A percentile compares a stretch with the other conserved stretches of the same genome.
phyloP scores from a whole-genome alignment of 2,888 invertebrate genomes.

The Drosophila parthenogenetica region DNA sequence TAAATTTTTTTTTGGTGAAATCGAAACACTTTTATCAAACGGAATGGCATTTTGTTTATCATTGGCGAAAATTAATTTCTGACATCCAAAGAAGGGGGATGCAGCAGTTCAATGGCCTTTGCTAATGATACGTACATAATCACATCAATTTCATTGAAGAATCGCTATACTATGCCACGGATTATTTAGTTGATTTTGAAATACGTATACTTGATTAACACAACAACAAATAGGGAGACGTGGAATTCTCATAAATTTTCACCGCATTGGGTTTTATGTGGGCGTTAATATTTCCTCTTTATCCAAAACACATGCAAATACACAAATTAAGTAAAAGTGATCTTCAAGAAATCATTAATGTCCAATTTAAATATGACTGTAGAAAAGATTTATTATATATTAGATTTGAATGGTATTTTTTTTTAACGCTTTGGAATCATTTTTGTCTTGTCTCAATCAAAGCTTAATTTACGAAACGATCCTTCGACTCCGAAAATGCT shows the following conservation, averaged over 20 bases:
- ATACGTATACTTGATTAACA: conserved; percentile 1
- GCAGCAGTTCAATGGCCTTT: conserved; percentile 41
- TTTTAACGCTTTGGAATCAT: background rate
- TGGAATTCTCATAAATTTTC: conserved; percentile 38
- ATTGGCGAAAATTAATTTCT: conserved; percentile 23
- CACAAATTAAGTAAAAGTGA: conserved; percentile 6
- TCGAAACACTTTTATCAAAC: background rate
- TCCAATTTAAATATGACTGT: background rate
- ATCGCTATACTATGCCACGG: conserved; percentile 14
- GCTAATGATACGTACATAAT: conserved; percentile 29
- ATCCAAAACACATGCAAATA: conserved; percentile 33
- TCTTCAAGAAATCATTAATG: background rate
- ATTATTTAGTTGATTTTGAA: conserved; percentile 21
- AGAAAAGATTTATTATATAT: background rate
- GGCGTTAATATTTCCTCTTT: conserved; percentile 37
- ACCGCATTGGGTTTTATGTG: conserved; percentile 20
- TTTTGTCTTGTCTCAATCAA: conserved; percentile 56
- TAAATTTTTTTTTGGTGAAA: background rate
- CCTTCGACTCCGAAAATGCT: conserved; percentile 78
- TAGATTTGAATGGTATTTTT: background rate
- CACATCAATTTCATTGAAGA: conserved; percentile 47
- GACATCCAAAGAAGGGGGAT: conserved; percentile 22
- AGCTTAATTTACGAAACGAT: conserved; percentile 73
- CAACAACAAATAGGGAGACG: conserved; percentile 20
- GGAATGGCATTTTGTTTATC: conserved; percentile 18